Evolutionary conservation across 2,888 invertebrate species (phyloP).

Genomic region (Pammene aurita): DNA sequence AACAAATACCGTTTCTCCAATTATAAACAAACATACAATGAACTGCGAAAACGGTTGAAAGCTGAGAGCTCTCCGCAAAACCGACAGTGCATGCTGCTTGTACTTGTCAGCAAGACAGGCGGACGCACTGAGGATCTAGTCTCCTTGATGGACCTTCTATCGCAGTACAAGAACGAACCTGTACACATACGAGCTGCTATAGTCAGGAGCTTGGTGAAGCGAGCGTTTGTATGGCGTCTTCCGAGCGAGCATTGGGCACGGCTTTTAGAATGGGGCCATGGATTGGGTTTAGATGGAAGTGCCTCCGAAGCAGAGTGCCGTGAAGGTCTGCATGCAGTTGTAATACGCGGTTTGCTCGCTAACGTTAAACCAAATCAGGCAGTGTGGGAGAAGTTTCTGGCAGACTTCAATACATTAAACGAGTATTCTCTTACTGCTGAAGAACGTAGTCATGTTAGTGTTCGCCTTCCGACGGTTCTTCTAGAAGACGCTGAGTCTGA

Average conservation of each 20-base stretch:
- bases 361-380: conserved; percentile 44
- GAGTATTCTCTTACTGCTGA: conserved; percentile 55
- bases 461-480: conserved; percentile 49
- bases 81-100: conserved; percentile 65
- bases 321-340: conserved; percentile 66
- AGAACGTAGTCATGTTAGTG: conserved; percentile 52
- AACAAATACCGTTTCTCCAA: conserved; percentile 61
- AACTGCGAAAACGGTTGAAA: conserved; percentile 56
- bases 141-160: conserved; percentile 55
- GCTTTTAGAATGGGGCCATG: conserved; percentile 58
- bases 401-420: conserved; percentile 55
- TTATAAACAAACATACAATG: conserved; percentile 59
- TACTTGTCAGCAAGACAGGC: conserved; percentile 69
- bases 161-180: conserved; percentile 61
- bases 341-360: conserved; percentile 58
- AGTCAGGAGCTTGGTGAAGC: conserved; percentile 65
- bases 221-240: conserved; percentile 64
- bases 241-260: conserved; percentile 57
- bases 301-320: conserved; percentile 53
- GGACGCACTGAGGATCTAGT: conserved; percentile 55
- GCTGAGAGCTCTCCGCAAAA: conserved; percentile 57
- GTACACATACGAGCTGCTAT: conserved; percentile 61
- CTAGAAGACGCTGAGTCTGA: conserved; percentile 46
- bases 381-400: conserved; percentile 53
- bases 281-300: conserved; percentile 63